phyloP scores from a whole-genome alignment of 2,888 invertebrate genomes.

The Dione juno region DNA sequence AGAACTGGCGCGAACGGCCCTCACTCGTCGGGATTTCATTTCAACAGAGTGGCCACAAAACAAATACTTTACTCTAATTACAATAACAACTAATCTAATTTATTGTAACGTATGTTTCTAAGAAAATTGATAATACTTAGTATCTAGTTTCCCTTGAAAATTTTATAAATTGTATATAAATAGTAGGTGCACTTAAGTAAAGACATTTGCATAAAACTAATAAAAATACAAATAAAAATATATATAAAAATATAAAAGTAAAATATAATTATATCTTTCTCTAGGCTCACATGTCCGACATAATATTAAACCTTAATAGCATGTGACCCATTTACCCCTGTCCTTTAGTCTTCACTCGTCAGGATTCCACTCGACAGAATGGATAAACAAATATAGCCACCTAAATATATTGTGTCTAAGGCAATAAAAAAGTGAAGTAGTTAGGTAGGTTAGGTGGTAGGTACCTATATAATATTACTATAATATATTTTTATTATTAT shows the following conservation, averaged over 20 bases:
- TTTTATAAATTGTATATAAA: not conserved
- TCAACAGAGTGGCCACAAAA: slow-evolving; percentile 48
- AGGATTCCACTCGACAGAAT: slow-evolving; percentile 22
- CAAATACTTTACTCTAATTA: slow-evolving; percentile 45
- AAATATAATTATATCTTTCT: not conserved
- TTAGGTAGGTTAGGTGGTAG: too few species aligned
- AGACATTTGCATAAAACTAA: not conserved
- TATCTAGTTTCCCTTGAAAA: not conserved
- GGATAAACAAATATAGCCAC: slow-evolving; percentile 22
- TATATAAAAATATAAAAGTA: not conserved
- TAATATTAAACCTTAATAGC: slow-evolving; percentile 17
- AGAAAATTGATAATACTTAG: not conserved
- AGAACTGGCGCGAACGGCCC: slow-evolving; percentile 65
- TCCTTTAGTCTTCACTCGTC: slow-evolving; percentile 7
- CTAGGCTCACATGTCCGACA: slow-evolving; percentile 3
- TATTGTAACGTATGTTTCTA: not conserved
- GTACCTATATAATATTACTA: not conserved
- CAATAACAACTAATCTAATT: slow-evolving; percentile 12
- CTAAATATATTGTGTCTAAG: not conserved
- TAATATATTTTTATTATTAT: not conserved
- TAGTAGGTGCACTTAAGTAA: not conserved
- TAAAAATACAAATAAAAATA: not conserved
- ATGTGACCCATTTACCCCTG: slow-evolving; percentile 22
- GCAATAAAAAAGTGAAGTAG: not conserved
- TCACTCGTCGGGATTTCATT: slow-evolving; percentile 60